Percentiles rank a stretch among this genome's conserved stretches.
Evolutionary conservation across 2,888 invertebrate species (phyloP).

Genomic region (Drosophila nr. perissopoda): DNA sequence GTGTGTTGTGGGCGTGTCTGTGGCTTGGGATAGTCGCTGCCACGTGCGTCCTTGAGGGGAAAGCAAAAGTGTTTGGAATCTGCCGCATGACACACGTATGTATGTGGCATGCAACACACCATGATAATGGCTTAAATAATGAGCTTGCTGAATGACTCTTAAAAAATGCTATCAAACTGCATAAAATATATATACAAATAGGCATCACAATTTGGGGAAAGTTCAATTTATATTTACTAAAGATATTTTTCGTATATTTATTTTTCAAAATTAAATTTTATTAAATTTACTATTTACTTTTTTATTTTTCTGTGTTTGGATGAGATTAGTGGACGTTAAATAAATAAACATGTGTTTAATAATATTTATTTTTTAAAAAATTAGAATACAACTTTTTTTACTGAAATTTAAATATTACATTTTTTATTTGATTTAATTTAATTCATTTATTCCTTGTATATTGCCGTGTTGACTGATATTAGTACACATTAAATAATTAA

Average conservation of each 20-base stretch:
- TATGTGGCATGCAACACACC: conserved; percentile 41
- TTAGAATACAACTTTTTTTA: no score
- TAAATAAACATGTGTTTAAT: neutral
- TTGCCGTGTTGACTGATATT: no score
- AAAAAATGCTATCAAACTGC: neutral
- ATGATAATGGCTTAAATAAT: conserved; percentile 31
- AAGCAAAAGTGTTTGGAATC: conserved; percentile 66
- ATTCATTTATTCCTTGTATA: no score
- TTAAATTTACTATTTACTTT: neutral
- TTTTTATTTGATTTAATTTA: no score
- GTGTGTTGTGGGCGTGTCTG: conserved; percentile 52
- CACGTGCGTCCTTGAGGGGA: conserved; percentile 58
- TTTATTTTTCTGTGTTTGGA: neutral
- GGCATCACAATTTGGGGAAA: neutral
- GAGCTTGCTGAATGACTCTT: conserved; percentile 25
- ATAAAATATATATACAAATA: neutral
- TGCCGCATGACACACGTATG: conserved; percentile 1
- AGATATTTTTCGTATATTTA: neutral
- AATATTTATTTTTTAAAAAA: neutral
- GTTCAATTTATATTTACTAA: neutral
- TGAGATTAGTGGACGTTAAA: neutral
- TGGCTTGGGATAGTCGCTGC: conserved; percentile 37
- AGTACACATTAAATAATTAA: neutral
- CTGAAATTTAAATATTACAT: no score
- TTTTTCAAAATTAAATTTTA: no score